phyloP scores from a whole-genome alignment of 2,888 invertebrate genomes.

The Lasioglossum vierecki region DNA sequence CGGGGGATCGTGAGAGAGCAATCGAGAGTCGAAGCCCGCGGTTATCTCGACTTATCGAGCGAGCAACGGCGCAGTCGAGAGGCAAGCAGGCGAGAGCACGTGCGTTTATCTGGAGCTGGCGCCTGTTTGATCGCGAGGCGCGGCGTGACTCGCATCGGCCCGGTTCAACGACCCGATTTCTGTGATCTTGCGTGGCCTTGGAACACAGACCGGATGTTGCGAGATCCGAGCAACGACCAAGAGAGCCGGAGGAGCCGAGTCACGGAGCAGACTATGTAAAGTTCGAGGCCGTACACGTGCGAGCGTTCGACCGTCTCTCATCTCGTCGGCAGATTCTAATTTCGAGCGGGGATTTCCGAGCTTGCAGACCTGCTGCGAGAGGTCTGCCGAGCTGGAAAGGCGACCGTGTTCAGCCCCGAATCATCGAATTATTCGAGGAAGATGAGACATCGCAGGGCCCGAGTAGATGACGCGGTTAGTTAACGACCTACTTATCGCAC shows the following conservation, averaged over 20 bases:
- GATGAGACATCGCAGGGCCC: background rate
- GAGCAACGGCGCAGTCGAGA: conserved; percentile 36
- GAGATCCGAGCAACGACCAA: conserved; percentile 47
- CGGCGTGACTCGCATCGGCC: conserved; percentile 55
- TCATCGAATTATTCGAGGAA: background rate
- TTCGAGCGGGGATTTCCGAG: conserved; percentile 40
- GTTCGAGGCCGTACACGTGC: conserved; percentile 62
- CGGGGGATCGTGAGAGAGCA: background rate
- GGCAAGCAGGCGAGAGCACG: conserved; percentile 20
- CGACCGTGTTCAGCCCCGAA: background rate
- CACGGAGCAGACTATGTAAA: conserved; percentile 59
- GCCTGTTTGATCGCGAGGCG: conserved; percentile 60
- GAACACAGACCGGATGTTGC: conserved; percentile 71
- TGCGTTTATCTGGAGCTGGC: conserved; percentile 67
- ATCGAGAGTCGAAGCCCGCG: conserved; percentile 1
- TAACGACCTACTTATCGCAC: background rate
- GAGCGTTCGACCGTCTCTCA: background rate
- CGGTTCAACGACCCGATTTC: conserved; percentile 75
- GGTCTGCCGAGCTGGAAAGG: background rate
- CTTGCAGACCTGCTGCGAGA: background rate
- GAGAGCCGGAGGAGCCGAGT: conserved; percentile 41
- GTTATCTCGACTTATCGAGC: conserved; percentile 59
- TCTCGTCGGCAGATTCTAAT: conserved; percentile 15
- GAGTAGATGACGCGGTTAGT: background rate
- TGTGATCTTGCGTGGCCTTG: conserved; percentile 74